A percentile compares a stretch with the other conserved stretches of the same genome.
phyloP scores from a whole-genome alignment of 2,888 invertebrate genomes.

The Iselma pallidipennis region DNA sequence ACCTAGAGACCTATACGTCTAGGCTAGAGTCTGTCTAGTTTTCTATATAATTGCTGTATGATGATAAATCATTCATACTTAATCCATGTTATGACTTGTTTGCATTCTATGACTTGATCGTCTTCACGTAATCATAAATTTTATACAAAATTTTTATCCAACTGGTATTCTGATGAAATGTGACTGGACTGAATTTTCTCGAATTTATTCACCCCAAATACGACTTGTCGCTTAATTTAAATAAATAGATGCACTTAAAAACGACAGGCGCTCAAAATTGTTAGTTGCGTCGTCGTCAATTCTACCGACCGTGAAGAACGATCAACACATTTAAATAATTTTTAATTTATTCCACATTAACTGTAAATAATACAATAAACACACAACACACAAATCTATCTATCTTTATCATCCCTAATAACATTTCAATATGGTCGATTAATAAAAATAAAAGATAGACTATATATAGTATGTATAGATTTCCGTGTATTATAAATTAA shows the following conservation, averaged over 20 bases:
- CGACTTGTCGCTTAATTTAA: background rate
- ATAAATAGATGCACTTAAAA: background rate
- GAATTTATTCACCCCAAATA: conserved; percentile 1
- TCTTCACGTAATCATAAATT: too few species aligned
- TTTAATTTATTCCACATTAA: conserved; percentile 38
- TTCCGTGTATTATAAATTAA: conserved; percentile 27
- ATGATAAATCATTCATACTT: too few species aligned
- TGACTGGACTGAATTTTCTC: background rate
- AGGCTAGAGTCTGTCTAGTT: background rate
- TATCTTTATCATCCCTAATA: background rate
- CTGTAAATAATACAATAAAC: too few species aligned
- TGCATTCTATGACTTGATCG: too few species aligned
- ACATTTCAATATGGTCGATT: background rate
- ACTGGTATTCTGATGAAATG: too few species aligned
- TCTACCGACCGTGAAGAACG: conserved; percentile 42
- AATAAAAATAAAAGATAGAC: background rate
- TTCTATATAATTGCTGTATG: background rate
- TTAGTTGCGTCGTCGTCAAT: conserved; percentile 33
- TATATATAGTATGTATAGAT: background rate
- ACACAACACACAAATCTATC: background rate
- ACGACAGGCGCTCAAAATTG: conserved; percentile 34
- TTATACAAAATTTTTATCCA: too few species aligned
- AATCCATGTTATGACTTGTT: too few species aligned
- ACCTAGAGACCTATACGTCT: background rate
- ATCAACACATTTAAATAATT: conserved; percentile 50